A percentile compares a stretch with the other conserved stretches of the same genome.
Evolutionary conservation across 2,888 invertebrate species (phyloP).

Genomic region (Lasioglossum calceatum): DNA sequence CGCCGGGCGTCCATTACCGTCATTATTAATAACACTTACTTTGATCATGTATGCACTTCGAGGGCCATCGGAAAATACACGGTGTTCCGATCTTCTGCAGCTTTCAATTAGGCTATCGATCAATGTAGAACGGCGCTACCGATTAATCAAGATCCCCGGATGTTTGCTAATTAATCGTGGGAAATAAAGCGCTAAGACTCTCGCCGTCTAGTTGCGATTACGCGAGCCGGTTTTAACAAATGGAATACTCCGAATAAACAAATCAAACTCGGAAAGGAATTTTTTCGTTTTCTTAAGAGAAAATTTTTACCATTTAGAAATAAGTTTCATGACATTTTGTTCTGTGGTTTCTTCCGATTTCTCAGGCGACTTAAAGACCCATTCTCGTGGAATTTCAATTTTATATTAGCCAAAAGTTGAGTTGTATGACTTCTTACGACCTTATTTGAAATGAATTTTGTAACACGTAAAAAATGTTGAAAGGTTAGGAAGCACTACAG

Average conservation of each 20-base stretch:
- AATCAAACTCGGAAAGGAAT: neutral
- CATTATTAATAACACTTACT: slow-evolving; percentile 50
- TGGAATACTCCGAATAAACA: neutral
- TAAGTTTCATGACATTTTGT: too few relatives aligned
- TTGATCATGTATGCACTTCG: slow-evolving; percentile 37
- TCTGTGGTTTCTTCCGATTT: too few relatives aligned
- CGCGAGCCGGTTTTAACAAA: neutral
- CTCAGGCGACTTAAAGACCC: too few relatives aligned
- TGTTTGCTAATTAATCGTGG: neutral
- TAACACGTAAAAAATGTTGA: too few relatives aligned
- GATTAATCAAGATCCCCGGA: neutral
- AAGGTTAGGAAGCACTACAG: too few relatives aligned
- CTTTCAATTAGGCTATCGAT: neutral
- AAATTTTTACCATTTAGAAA: too few relatives aligned
- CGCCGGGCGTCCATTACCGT: slow-evolving; percentile 24
- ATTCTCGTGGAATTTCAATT: too few relatives aligned
- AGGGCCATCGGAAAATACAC: neutral
- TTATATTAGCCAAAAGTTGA: too few relatives aligned
- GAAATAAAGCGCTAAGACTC: neutral
- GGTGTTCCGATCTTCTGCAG: slow-evolving; percentile 18
- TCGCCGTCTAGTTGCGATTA: neutral
- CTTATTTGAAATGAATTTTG: too few relatives aligned
- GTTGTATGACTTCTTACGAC: too few relatives aligned
- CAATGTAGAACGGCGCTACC: neutral
- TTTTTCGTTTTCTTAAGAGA: too few relatives aligned